phyloP scores from a whole-genome alignment of 2,113 vertebrate species.

The Plotosus lineatus region DNA sequence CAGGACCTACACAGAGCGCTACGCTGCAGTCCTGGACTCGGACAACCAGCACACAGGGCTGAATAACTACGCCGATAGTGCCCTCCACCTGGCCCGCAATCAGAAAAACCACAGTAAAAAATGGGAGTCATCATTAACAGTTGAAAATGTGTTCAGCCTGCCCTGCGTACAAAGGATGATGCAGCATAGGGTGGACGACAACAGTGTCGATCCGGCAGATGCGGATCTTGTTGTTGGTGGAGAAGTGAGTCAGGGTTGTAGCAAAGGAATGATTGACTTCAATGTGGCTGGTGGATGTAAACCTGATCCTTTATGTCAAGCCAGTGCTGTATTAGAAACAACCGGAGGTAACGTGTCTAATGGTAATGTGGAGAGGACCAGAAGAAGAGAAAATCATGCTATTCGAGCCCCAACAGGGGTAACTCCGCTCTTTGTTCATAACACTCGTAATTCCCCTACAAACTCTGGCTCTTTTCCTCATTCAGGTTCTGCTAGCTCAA shows the following conservation, averaged over 20 bases:
- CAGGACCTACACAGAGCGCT: slow-evolving; percentile 82
- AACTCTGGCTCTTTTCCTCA: slow-evolving; percentile 20
- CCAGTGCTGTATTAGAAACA: slow-evolving; percentile 45
- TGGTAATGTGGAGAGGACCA: slow-evolving; percentile 39
- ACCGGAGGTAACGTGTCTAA: slow-evolving; percentile 13
- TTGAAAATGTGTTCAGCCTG: slow-evolving; percentile 77
- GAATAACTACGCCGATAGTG: slow-evolving; percentile 90
- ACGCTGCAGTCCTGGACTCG: slow-evolving; percentile 86
- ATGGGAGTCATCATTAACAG: slow-evolving; percentile 87
- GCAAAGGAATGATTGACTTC: slow-evolving; percentile 56
- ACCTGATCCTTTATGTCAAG: slow-evolving; percentile 43
- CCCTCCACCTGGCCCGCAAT: slow-evolving; percentile 82
- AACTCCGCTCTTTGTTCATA: slow-evolving; percentile 50
- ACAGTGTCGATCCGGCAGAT: slow-evolving; percentile 65
- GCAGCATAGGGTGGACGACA: slow-evolving; percentile 59
- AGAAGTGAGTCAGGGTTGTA: slow-evolving; percentile 52
- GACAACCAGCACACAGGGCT: slow-evolving; percentile 81
- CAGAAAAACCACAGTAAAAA: slow-evolving; percentile 85
- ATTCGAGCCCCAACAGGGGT: slow-evolving; percentile 47
- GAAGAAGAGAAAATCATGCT: slow-evolving; percentile 43
- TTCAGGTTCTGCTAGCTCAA: slow-evolving; percentile 37
- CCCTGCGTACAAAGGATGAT: slow-evolving; percentile 80
- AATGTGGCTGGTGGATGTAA: slow-evolving; percentile 30
- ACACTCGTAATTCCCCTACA: slow-evolving; percentile 39
- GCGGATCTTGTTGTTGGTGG: slow-evolving; percentile 65